Conservation (phyloP, 2,888 invertebrate genomes). For the Nomada ferruginata region DNA sequence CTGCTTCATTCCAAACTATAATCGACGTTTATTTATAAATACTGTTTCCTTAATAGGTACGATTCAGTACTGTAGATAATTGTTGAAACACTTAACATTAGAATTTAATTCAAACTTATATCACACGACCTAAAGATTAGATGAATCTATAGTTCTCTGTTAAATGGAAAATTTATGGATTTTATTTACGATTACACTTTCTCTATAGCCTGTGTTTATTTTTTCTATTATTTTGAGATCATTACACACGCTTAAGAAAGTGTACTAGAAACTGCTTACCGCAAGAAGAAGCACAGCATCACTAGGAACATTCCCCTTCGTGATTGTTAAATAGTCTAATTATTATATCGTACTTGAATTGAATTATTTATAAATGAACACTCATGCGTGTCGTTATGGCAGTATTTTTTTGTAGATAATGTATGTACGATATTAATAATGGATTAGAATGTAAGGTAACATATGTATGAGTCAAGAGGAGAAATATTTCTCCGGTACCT, state of each 20-base stretch:
- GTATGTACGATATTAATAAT: conserved; percentile 23
- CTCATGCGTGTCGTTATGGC: conserved; percentile 18
- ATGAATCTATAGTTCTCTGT: neutral
- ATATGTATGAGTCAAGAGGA: conserved; percentile 8
- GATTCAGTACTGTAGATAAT: conserved; percentile 5
- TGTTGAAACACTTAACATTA: neutral
- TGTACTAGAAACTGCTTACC: neutral
- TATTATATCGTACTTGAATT: conserved; percentile 16
- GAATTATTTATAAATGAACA: conserved; percentile 26
- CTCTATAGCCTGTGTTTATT: neutral
- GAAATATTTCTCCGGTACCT: neutral
- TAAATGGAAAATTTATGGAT: neutral
- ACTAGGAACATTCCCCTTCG: conserved; percentile 1
- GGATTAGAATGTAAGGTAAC: conserved; percentile 18
- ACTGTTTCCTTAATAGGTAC: neutral
- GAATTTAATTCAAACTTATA: conserved; percentile 3
- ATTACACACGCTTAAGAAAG: neutral
- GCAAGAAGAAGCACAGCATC: neutral
- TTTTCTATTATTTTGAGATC: neutral
- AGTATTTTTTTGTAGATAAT: conserved; percentile 44
- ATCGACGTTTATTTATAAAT: neutral
- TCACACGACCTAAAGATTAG: neutral
- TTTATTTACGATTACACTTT: conserved; percentile 3
- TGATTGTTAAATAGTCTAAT: conserved; percentile 29
- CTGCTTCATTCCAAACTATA: neutral